Evolutionary conservation across 2,113 vertebrate genomes (phyloP).

Genomic region (Crotophaga sulcirostris): DNA sequence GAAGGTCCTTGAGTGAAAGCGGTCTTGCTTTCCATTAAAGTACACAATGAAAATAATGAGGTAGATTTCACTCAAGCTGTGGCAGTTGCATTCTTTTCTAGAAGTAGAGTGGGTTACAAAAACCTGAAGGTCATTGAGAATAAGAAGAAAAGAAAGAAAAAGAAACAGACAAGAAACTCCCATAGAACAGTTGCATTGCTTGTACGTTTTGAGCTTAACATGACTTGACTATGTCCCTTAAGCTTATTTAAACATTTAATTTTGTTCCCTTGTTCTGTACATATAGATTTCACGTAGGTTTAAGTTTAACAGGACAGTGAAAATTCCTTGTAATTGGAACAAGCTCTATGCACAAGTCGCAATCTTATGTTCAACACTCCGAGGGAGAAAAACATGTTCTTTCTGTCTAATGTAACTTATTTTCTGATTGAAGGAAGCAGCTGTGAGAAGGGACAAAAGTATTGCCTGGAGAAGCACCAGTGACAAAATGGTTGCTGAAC

Average conservation of each 20-base stretch:
- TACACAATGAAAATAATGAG: neutral
- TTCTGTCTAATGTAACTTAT: constrained; percentile 7
- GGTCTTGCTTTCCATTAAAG: neutral
- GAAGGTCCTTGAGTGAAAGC: neutral
- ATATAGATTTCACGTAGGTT: constrained; percentile 23
- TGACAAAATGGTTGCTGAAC: neutral
- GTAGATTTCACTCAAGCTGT: neutral
- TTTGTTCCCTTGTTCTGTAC: constrained; percentile 23
- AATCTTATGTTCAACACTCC: neutral
- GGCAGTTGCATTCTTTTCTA: neutral
- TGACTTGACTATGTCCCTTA: neutral
- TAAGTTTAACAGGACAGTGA: constrained; percentile 15
- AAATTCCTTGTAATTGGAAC: constrained; percentile 19
- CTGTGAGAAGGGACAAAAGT: neutral
- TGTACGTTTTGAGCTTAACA: constrained; percentile 13
- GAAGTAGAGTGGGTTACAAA: neutral
- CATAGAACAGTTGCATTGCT: neutral
- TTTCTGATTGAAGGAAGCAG: constrained; percentile 30
- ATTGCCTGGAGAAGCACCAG: neutral
- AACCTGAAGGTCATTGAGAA: neutral
- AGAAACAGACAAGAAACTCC: neutral
- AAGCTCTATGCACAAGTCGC: neutral
- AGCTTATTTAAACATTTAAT: constrained; percentile 55
- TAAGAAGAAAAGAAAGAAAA: neutral
- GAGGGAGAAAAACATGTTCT: neutral